Conservation (phyloP, 1,140 invertebrate genomes). For the Trinorchestia longiramus region DNA sequence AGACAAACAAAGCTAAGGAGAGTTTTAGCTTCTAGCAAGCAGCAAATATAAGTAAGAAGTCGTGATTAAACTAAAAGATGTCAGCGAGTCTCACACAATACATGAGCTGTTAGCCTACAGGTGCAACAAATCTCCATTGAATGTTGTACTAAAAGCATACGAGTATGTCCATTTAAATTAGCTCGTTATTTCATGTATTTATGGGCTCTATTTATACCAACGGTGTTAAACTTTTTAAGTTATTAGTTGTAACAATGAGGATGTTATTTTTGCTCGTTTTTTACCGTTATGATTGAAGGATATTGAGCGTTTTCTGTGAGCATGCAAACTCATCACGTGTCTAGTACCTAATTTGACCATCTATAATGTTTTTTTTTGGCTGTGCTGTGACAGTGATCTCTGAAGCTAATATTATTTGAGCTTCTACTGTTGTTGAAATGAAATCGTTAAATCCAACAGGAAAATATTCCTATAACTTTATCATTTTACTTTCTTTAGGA, state of each 20-base stretch:
- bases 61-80: too few relatives aligned
- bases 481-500: too few relatives aligned
- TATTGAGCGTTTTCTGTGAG: not conserved
- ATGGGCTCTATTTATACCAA: too few relatives aligned
- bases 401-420: too few relatives aligned
- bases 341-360: too few relatives aligned
- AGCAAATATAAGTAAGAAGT: not conserved
- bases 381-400: too few relatives aligned
- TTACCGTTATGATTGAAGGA: not conserved
- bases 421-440: too few relatives aligned
- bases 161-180: not conserved
- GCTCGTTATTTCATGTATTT: not conserved
- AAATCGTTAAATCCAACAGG: too few relatives aligned
- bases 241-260: not conserved
- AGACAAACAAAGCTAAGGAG: not conserved
- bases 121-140: not conserved
- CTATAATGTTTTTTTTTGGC: too few relatives aligned
- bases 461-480: too few relatives aligned
- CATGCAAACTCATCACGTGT: too few relatives aligned
- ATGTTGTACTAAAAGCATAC: not conserved
- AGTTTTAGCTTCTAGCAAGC: not conserved
- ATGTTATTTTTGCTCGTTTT: not conserved
- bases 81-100: not conserved
- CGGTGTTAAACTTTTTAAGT: not conserved
- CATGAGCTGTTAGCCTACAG: not conserved